Percentiles rank a stretch among this genome's conserved stretches.
These are phyloP conservation scores for Cylindroiulus punctatus DNA, from an alignment of 2,888 invertebrate species.

Conservation along the genomic window DNA sequence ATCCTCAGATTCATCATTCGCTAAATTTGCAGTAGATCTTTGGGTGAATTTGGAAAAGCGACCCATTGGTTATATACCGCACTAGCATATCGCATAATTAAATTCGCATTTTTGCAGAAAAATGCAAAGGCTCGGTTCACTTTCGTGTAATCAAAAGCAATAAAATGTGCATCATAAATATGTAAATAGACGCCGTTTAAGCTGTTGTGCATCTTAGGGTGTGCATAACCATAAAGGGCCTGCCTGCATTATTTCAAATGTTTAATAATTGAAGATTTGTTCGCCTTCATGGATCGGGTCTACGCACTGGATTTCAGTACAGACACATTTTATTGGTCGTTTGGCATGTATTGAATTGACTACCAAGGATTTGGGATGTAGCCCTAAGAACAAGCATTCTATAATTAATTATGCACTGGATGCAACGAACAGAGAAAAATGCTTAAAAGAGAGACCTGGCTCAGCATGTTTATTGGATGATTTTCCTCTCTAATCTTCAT, in stretches of 20 bases:
- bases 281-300: neutral
- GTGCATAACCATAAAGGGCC: neutral
- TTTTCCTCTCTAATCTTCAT: neutral
- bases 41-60: neutral
- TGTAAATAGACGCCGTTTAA: neutral
- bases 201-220: neutral
- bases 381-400: neutral
- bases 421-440: neutral
- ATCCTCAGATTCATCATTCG: neutral
- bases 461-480: neutral
- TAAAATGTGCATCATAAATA: neutral
- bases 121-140: neutral
- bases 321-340: neutral
- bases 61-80: neutral
- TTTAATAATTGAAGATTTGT: conserved; percentile 5
- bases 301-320: neutral
- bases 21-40: neutral
- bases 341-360: neutral
- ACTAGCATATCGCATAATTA: neutral
- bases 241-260: neutral
- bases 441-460: neutral
- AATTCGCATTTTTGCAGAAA: neutral
- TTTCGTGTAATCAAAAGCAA: neutral
- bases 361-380: neutral
- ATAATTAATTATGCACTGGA: neutral